Conservation (phyloP, 2,888 invertebrate genomes). For the Epistrophe grossulariae region DNA sequence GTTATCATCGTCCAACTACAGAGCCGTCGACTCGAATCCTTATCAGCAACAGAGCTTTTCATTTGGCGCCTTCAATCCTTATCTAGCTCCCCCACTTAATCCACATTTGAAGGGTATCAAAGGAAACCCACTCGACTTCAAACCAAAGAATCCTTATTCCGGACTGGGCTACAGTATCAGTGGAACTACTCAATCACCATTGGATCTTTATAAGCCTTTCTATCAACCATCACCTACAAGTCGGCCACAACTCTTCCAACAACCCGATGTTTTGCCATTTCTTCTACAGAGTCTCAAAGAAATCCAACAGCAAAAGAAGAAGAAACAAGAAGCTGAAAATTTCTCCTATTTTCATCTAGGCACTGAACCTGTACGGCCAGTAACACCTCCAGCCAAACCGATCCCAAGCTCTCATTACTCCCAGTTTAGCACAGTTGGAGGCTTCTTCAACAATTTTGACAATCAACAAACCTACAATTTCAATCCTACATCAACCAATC, state of each 20-base stretch:
- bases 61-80: conserved; percentile 81
- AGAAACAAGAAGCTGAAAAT: conserved; percentile 80
- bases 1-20: conserved; percentile 77
- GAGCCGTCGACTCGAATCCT: conserved; percentile 79
- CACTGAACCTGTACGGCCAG: conserved; percentile 77
- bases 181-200: conserved; percentile 56
- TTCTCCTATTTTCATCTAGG: conserved; percentile 84
- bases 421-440: conserved; percentile 85
- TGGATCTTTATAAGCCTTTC: conserved; percentile 47
- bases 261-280: conserved; percentile 80
- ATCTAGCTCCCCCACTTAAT: conserved; percentile 80
- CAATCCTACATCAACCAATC: conserved; percentile 67
- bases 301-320: conserved; percentile 81
- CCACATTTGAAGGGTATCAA: conserved; percentile 65
- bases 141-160: conserved; percentile 79
- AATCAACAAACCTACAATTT: conserved; percentile 73
- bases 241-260: conserved; percentile 77
- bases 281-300: conserved; percentile 81
- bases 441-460: conserved; percentile 85
- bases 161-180: conserved; percentile 79
- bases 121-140: conserved; percentile 51
- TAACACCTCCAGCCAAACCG: conserved; percentile 50
- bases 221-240: conserved; percentile 63
- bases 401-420: conserved; percentile 84
- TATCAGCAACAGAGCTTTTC: conserved; percentile 78